phyloP scores from a whole-genome alignment of 2,113 vertebrate species.

The Mesoclemmys tuberculata region DNA sequence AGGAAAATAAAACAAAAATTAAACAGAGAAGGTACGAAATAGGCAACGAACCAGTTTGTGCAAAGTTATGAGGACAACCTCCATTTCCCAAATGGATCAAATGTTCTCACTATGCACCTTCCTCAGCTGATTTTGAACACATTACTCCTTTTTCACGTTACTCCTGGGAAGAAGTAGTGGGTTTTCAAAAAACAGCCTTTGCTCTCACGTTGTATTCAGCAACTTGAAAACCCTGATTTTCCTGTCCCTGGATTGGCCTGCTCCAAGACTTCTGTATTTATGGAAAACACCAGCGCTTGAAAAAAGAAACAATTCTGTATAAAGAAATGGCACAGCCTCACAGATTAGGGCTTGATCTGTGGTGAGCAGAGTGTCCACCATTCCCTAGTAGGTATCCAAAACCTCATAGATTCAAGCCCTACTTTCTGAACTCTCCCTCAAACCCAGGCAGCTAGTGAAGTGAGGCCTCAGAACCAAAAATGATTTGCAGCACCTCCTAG shows the following conservation, averaged over 20 bases:
- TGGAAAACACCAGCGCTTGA: not conserved
- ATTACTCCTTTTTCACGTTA: not conserved
- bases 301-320: not conserved
- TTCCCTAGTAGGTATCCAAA: not conserved
- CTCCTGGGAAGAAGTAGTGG: not conserved
- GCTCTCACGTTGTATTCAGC: not conserved
- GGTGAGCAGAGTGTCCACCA: not conserved
- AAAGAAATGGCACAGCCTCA: not conserved
- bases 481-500: not conserved
- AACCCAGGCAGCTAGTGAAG: not conserved
- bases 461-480: not conserved
- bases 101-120: not conserved
- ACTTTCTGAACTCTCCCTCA: not conserved
- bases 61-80: not conserved
- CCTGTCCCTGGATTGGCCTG: not conserved
- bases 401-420: not conserved
- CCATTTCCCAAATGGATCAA: not conserved
- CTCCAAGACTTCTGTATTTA: not conserved
- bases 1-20: not conserved
- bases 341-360: not conserved
- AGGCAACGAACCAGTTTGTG: not conserved
- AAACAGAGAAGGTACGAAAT: not conserved
- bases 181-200: not conserved
- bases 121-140: not conserved
- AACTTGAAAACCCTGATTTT: not conserved